Evolutionary conservation across 1,140 invertebrate species (phyloP).

Genomic region (Pristionchus pacificus): DNA sequence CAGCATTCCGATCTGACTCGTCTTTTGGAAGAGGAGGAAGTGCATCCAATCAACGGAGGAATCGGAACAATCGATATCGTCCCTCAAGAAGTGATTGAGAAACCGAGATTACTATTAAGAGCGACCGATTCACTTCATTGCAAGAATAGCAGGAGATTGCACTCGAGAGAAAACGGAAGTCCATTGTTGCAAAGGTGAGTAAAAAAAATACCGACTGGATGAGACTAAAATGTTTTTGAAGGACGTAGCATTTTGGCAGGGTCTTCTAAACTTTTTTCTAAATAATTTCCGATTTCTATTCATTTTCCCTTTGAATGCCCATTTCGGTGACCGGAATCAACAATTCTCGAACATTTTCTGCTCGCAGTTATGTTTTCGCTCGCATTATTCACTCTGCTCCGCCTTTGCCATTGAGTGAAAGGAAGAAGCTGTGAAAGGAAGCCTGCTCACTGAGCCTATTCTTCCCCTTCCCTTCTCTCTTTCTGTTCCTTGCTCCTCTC

Average conservation of each 20-base stretch:
- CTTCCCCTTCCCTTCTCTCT: too few species aligned
- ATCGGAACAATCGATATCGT: background rate
- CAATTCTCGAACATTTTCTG: too few species aligned
- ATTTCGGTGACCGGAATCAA: too few species aligned
- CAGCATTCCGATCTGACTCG: too few species aligned
- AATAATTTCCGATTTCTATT: background rate
- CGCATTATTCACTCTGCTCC: background rate
- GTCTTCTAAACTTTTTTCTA: too few species aligned
- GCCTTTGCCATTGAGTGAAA: conserved; percentile 8
- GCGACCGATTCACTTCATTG: conserved; percentile 22
- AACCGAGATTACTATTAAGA: background rate
- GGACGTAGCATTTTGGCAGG: too few species aligned
- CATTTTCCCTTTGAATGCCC: too few species aligned
- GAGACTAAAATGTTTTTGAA: too few species aligned
- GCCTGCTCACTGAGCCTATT: too few species aligned
- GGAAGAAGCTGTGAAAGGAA: too few species aligned
- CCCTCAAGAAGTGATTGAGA: background rate
- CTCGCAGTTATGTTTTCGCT: too few species aligned
- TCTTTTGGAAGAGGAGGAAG: conserved; percentile 10
- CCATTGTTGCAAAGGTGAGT: conserved; percentile 12
- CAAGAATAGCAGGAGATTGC: conserved; percentile 23
- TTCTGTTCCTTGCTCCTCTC: too few species aligned
- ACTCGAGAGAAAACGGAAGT: conserved; percentile 23
- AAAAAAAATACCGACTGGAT: background rate
- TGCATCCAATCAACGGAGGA: background rate